Conservation (phyloP, 2,113 vertebrate genomes). For the Pardalotus punctatus region DNA sequence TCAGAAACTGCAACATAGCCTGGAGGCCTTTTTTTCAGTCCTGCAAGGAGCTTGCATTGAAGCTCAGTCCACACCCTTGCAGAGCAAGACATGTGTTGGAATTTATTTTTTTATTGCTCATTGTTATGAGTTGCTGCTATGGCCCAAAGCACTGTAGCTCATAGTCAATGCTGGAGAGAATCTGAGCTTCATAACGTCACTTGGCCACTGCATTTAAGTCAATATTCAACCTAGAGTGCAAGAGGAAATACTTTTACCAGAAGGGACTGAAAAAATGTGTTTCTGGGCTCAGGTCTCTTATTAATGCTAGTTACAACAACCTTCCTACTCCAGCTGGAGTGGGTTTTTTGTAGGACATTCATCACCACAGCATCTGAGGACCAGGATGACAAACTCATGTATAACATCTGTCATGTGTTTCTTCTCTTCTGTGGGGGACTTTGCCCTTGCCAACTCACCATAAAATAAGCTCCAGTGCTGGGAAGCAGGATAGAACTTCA, state of each 20-base stretch:
- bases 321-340: not conserved
- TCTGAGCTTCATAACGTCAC: not conserved
- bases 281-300: not conserved
- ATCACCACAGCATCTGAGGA: not conserved
- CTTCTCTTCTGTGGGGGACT: not conserved
- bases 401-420: not conserved
- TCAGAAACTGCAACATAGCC: conserved; percentile 49
- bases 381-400: not conserved
- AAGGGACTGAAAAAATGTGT: not conserved
- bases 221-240: not conserved
- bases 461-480: not conserved
- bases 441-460: not conserved
- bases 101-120: conserved; percentile 50
- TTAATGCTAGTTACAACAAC: not conserved
- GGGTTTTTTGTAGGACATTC: not conserved
- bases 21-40: conserved; percentile 30
- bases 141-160: not conserved
- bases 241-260: not conserved
- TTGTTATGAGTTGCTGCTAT: conserved; percentile 40
- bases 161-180: not conserved
- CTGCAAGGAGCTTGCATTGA: not conserved
- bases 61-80: conserved; percentile 21
- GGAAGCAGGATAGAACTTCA: not conserved
- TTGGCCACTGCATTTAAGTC: not conserved
- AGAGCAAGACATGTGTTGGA: conserved; percentile 8